phyloP scores from a whole-genome alignment of 2,113 vertebrate genomes.

The Spermophilus dauricus region DNA sequence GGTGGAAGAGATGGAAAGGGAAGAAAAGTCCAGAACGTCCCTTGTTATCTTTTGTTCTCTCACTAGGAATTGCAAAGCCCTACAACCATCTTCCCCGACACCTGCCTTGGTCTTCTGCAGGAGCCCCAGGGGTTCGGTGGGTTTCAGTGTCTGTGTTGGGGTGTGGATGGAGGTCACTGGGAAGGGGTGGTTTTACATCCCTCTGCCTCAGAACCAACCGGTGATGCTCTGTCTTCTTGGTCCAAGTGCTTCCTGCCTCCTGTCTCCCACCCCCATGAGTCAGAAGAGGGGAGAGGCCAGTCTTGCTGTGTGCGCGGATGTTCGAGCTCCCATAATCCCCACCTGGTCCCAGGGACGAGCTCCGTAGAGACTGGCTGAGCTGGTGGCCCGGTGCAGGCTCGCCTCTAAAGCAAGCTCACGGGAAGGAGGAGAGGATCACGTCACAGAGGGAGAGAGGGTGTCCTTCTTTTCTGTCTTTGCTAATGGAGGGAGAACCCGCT shows the following conservation, averaged over 20 bases:
- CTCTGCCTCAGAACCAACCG: neutral
- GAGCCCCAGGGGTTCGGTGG: neutral
- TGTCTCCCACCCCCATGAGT: rapidly evolving
- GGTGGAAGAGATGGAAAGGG: neutral
- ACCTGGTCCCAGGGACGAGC: rapidly evolving
- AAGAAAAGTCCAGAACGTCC: neutral
- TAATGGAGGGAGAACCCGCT: neutral
- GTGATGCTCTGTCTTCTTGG: neutral
- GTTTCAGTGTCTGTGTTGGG: neutral
- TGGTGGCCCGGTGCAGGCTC: rapidly evolving
- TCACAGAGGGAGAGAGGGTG: neutral
- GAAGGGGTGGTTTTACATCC: neutral
- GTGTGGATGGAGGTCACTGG: neutral
- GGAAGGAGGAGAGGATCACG: neutral
- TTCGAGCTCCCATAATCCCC: rapidly evolving
- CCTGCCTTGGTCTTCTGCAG: rapidly evolving
- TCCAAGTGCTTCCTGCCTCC: neutral
- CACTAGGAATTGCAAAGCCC: neutral
- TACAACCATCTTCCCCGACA: rapidly evolving
- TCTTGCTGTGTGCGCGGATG: rapidly evolving
- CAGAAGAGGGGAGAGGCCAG: neutral
- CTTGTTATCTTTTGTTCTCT: neutral
- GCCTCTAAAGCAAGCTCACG: neutral
- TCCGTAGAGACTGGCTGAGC: rapidly evolving
- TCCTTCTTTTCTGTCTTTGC: neutral